These are phyloP conservation scores for Spongilla lacustris DNA, from an alignment of 37 sponge, comb jelly and placozoan species.

Conservation along the genomic window DNA sequence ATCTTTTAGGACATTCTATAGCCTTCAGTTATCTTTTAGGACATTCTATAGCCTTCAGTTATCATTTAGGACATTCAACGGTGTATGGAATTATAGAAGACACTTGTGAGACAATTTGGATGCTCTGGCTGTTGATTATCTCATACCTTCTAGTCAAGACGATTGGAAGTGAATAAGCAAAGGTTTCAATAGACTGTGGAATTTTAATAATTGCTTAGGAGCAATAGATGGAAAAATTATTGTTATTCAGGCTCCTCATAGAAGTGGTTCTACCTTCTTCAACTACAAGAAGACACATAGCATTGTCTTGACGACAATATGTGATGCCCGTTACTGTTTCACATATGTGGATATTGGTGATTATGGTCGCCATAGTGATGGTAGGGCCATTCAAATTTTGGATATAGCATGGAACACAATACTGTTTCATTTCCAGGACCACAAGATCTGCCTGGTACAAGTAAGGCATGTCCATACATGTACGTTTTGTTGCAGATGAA, in stretches of 20 bases:
- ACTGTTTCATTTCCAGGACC: conserved; percentile 14
- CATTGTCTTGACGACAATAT: conserved; percentile 31
- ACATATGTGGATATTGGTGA: conserved; percentile 33
- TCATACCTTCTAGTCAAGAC: conserved; percentile 10
- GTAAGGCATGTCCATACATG: too few relatives aligned
- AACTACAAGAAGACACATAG: conserved; percentile 38
- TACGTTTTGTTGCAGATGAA: too few relatives aligned
- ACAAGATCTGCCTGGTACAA: conserved; percentile 11
- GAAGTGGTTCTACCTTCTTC: conserved; percentile 22
- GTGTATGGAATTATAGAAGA: conserved; percentile 18
- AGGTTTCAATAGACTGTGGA: conserved; percentile 42
- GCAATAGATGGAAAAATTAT: conserved; percentile 44
- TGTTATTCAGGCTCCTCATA: conserved; percentile 37
- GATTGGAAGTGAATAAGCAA: conserved; percentile 36
- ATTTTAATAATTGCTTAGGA: conserved; percentile 42
- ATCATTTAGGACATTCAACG: conserved; percentile 26
- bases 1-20: conserved; percentile 8
- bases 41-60: neutral
- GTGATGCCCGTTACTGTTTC: conserved; percentile 40
- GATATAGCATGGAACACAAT: conserved; percentile 15
- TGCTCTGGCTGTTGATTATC: conserved; percentile 23
- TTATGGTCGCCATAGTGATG: conserved; percentile 39
- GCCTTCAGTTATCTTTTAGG: conserved; percentile 3
- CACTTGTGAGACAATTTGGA: conserved; percentile 37
- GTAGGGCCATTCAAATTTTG: conserved; percentile 36